Evolutionary conservation across 2,888 invertebrate species (phyloP).

Genomic region (Zhengitettix transpicula): DNA sequence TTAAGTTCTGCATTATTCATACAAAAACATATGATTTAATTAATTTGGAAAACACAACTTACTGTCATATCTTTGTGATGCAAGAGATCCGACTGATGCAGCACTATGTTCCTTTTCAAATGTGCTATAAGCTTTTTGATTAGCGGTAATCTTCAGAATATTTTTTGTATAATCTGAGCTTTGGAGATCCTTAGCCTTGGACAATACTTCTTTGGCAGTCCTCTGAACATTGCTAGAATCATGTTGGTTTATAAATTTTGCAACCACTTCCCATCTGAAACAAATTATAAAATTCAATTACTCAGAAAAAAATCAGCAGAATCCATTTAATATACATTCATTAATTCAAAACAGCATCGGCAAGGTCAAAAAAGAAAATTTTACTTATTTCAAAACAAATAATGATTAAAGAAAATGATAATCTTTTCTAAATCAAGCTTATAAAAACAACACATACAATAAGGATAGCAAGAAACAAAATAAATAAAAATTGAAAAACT

Average conservation of each 20-base stretch:
- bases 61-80: conserved; percentile 45
- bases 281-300: not conserved
- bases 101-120: conserved; percentile 55
- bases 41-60: conserved; percentile 14
- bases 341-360: no score
- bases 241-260: conserved; percentile 88
- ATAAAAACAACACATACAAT: no score
- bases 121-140: conserved; percentile 79
- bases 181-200: conserved; percentile 90
- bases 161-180: conserved; percentile 74
- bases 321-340: not conserved
- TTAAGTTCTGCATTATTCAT: no score
- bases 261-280: conserved; percentile 71
- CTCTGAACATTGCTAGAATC: conserved; percentile 37
- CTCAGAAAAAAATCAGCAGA: not conserved
- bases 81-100: conserved; percentile 50
- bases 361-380: no score
- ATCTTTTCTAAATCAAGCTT: no score
- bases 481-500: no score
- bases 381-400: no score
- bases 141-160: conserved; percentile 70
- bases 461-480: no score
- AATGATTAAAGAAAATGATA: no score
- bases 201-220: conserved; percentile 80
- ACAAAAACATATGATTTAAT: no score